Evolutionary conservation across 2,113 vertebrate species (phyloP).

Genomic region (Oplegnathus fasciatus): DNA sequence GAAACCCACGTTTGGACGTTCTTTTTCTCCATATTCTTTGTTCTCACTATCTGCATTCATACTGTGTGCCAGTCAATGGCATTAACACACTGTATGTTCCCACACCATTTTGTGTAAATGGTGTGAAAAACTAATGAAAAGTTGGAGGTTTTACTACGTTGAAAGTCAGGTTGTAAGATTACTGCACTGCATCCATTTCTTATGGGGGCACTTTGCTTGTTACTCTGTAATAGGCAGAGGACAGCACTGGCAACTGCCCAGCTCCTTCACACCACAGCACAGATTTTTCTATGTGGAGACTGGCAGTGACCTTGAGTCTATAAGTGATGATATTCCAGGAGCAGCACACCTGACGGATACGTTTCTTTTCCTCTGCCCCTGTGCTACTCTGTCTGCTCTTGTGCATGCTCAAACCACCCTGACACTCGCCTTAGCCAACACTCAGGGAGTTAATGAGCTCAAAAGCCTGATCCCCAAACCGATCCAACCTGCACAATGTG

Average conservation of each 20-base stretch:
- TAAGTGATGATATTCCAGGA: constrained; percentile 79
- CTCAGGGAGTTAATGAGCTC: constrained; percentile 74
- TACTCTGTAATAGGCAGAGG: constrained; percentile 30
- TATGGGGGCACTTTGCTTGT: constrained; percentile 21
- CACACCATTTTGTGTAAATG: not conserved
- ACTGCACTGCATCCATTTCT: not conserved
- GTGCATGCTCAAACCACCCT: constrained; percentile 69
- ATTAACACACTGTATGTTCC: not conserved
- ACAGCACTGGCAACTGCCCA: constrained; percentile 44
- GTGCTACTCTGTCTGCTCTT: constrained; percentile 75
- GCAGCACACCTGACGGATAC: constrained; percentile 83
- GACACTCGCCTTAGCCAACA: constrained; percentile 60
- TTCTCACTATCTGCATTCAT: not conserved
- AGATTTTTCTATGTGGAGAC: constrained; percentile 34
- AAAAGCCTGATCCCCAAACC: constrained; percentile 60
- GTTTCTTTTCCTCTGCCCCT: constrained; percentile 84
- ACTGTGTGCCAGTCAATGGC: not conserved
- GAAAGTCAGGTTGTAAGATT: not conserved
- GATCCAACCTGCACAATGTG: constrained; percentile 52
- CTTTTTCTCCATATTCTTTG: no score
- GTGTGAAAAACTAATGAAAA: not conserved
- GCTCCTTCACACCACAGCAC: constrained; percentile 50
- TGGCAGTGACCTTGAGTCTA: constrained; percentile 80
- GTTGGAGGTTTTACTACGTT: not conserved
- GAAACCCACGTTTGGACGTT: no score